Base-by-base conservation (phyloP, 2,888 invertebrate genomes). In the Acrocyrtus sp. region DNA sequence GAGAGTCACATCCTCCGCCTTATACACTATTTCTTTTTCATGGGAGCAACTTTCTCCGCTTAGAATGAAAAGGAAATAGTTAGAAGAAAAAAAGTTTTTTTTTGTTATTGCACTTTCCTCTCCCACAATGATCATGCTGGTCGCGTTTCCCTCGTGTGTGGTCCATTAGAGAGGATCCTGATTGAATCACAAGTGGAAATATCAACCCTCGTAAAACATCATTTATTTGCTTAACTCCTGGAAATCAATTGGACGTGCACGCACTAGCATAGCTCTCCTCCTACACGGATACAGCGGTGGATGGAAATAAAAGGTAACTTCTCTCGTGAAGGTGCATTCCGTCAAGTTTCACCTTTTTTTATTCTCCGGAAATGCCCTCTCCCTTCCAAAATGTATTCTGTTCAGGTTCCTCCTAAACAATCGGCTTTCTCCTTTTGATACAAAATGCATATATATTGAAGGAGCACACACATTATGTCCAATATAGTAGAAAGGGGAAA, bases 361-460 rank as follows among this genome's bases (percentile, higher is more conserved):
- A 26, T 29, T 39, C 54, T 21, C 43, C 29, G 34, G 34, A 34
- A 34, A 34, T 34, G 34, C 45, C 22, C 34, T 47, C 47, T 39
- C 21, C n/a, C 21, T 22, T 15, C 15, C 29, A 51, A 61, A 54
- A 70, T 57, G 27, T 57, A 69, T 72, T 72, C 70, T 27, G 29
- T n/a, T 50, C 70, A 72, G 63, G 70, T 63, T 63, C 58, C 21
- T 56, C 22, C 62, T 48, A 72, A 72, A 72, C 70, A 72, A 72
- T 72, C 63, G 47, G 43, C 57, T 63, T 27, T 48, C 27, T 56
- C 60, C 47, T 27, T 68, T 60, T 48, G 27, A 17, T 22, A 17
- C 12, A 47, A 57, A 67, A 58, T 67, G 67, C 34, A 53, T 48
- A 24, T 62, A 69, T 62, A 61, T 62, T 61, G 68, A 3, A 29